These are phyloP conservation scores for Autographa pulchrina DNA, from an alignment of 2,888 invertebrate species.

Conservation along the genomic window DNA sequence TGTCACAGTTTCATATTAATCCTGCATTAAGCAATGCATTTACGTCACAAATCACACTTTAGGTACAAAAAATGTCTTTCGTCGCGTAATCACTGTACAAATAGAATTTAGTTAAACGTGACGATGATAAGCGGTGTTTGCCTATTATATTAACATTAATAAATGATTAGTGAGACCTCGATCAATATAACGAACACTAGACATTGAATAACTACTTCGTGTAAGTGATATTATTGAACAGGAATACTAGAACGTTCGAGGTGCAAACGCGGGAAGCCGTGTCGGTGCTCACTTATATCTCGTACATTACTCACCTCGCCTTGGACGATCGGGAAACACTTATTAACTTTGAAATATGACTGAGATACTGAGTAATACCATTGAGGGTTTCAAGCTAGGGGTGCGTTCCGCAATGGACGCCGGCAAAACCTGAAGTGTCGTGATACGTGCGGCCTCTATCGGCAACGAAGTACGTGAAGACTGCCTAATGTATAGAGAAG, in stretches of 20 bases:
- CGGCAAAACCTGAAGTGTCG: conserved; percentile 84
- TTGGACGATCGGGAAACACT: conserved; percentile 61
- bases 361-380: conserved; percentile 50
- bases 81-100: conserved; percentile 32
- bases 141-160: conserved; percentile 49
- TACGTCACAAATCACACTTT: conserved; percentile 22
- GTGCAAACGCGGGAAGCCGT: conserved; percentile 72
- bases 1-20: conserved; percentile 30
- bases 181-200: conserved; percentile 73
- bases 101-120: conserved; percentile 2
- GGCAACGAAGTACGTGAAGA: conserved; percentile 79
- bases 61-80: conserved; percentile 19
- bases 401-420: conserved; percentile 81
- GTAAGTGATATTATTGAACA: conserved; percentile 72
- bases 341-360: conserved; percentile 47
- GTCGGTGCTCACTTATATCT: conserved; percentile 64
- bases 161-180: conserved; percentile 66
- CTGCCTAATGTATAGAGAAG: conserved; percentile 70
- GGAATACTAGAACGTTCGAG: conserved; percentile 74
- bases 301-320: conserved; percentile 68
- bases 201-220: conserved; percentile 65
- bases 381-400: conserved; percentile 58
- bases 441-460: conserved; percentile 82
- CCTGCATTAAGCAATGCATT: conserved; percentile 22
- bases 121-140: conserved; percentile 27